These are phyloP conservation scores for Tenthredo mesomela DNA, from an alignment of 2,888 invertebrate species.

Conservation along the genomic window DNA sequence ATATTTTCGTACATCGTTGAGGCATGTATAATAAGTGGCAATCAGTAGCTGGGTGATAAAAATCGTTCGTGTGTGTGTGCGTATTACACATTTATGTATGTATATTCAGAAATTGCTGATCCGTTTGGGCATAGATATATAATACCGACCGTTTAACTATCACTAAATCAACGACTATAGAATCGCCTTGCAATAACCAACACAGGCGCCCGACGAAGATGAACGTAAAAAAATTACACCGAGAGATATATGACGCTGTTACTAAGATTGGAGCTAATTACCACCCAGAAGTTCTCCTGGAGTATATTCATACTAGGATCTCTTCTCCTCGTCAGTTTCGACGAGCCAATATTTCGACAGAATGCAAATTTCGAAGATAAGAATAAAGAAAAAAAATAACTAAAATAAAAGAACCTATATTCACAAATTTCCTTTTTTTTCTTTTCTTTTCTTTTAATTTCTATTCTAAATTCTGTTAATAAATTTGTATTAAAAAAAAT, in stretches of 20 bases:
- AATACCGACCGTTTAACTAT: conserved; percentile 51
- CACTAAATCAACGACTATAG: conserved; percentile 51
- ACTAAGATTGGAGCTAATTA: conserved; percentile 74
- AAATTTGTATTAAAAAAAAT: neutral
- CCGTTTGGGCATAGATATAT: conserved; percentile 36
- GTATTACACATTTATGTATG: neutral
- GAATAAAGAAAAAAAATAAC: too few relatives aligned
- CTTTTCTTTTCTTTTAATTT: neutral
- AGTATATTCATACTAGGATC: neutral
- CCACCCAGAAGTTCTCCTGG: conserved; percentile 71
- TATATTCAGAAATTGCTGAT: conserved; percentile 2
- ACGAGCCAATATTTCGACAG: neutral
- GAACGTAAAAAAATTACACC: conserved; percentile 66
- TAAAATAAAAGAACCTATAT: neutral
- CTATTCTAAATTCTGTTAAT: neutral
- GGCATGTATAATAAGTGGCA: neutral
- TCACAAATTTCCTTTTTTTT: neutral
- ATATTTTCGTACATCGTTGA: neutral
- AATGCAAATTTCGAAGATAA: neutral
- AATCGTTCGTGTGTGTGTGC: neutral
- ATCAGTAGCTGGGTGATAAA: conserved; percentile 29
- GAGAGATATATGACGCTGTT: conserved; percentile 74
- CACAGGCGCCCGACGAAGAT: conserved; percentile 67
- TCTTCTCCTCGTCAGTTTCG: neutral
- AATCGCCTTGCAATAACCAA: conserved; percentile 67